Evolutionary conservation across 2,888 invertebrate species (phyloP).

Genomic region (Acanthosepion lycidas): DNA sequence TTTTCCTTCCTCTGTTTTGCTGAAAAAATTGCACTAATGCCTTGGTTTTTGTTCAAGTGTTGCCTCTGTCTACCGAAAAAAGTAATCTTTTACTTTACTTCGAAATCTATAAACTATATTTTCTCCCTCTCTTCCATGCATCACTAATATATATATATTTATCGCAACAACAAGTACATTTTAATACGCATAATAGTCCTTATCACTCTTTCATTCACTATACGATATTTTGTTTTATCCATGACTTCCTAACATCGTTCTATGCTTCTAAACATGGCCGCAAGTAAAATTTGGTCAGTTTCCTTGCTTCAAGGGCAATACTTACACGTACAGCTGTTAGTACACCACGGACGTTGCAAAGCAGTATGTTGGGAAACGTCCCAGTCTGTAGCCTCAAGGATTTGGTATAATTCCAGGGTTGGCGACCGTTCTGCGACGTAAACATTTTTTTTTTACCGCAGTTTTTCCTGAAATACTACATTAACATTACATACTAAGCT

Average conservation of each 20-base stretch:
- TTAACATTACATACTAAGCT: not conserved
- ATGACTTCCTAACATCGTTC: not conserved
- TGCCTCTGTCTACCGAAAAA: too few species aligned
- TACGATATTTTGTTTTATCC: not conserved
- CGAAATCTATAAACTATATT: too few species aligned
- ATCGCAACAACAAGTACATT: too few species aligned
- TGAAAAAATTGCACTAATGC: too few species aligned
- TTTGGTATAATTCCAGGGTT: not conserved
- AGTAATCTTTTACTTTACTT: too few species aligned
- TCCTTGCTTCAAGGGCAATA: not conserved
- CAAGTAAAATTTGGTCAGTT: not conserved
- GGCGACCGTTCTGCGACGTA: not conserved
- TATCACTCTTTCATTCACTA: too few species aligned
- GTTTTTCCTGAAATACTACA: not conserved
- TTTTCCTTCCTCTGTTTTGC: too few species aligned
- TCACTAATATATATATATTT: too few species aligned
- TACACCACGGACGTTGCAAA: not conserved
- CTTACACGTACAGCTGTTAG: not conserved
- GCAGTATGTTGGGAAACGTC: not conserved
- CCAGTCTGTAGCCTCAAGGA: not conserved
- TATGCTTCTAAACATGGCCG: not conserved
- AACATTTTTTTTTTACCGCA: not conserved
- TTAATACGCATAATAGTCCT: too few species aligned
- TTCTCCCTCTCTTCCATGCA: too few species aligned
- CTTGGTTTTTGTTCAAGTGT: too few species aligned